Base-by-base conservation (phyloP, 2,113 vertebrate species). In the Ictalurus furcatus region DNA sequence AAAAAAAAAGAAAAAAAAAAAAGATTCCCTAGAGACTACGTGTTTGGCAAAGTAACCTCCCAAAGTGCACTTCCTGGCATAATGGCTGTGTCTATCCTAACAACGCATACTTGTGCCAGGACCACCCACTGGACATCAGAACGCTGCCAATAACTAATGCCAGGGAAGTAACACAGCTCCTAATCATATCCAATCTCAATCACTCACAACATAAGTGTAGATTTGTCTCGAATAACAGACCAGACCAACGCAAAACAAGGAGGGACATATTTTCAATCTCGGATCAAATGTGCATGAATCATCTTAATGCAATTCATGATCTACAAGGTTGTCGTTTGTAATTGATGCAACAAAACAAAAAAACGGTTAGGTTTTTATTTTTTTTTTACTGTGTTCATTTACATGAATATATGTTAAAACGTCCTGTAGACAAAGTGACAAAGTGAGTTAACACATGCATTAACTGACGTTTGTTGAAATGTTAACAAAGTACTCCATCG, bases 71-170 rank as follows among this genome's bases (percentile, higher is more conserved):
- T 88, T 89, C 82, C 90, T 83, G 54, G 78, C 88, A 85, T 85
- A 80, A 89, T 85, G 88, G 56, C 85, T 85, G 85, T 69, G 63
- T 85, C 74, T 84, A 84, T 73, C 56, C 81, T 89, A 73, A 81
- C 81, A 81, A 87, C 61, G 82, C 78, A 48, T 44, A 25, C 69
- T 56, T 44, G 52, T 87, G 89, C 87, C 89, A 91, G 73, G 89
- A 90, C 91, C 91, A 91, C 89, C 89, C 69, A 56, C 74, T 79
- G 30, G 67, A 85, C 85, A 85, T 78, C 91, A 87, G 83, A 56
- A 65, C 44, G 80, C 37, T 59, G 78, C 59, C 85, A 76, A 86
- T 54, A 85, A 79, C 91, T 92, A 88, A 90, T 92, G 91, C 89
- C 91, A 89, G 85, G 88, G 59, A 88, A 82, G 85, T 80, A 87